Evolutionary conservation across 2,113 vertebrate genomes (phyloP).

Genomic region (Pardalotus punctatus): DNA sequence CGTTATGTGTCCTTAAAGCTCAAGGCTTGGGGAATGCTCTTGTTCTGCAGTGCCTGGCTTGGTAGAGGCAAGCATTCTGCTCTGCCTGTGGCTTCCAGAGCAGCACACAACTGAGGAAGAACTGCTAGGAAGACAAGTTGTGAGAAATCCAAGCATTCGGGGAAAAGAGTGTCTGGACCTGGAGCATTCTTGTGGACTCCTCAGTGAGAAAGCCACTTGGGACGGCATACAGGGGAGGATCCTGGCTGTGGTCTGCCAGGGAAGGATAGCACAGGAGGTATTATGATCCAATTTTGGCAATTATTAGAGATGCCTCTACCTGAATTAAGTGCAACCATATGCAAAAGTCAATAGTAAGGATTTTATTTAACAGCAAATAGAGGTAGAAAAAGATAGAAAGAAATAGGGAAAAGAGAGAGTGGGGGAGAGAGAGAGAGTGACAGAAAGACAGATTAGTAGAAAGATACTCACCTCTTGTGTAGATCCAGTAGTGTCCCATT

Average conservation of each 20-base stretch:
- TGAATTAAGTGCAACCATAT: background rate
- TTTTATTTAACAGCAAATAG: background rate
- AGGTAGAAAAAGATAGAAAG: background rate
- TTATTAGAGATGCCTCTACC: background rate
- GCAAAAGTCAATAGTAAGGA: background rate
- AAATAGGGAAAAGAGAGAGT: background rate
- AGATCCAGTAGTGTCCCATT: background rate
- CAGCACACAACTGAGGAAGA: background rate
- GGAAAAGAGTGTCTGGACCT: background rate
- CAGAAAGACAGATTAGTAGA: background rate
- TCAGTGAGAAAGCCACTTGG: background rate
- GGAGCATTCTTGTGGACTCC: background rate
- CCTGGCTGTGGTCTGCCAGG: background rate
- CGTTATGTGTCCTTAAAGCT: background rate
- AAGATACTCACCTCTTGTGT: background rate
- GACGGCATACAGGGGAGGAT: background rate
- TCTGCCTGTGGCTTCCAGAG: background rate
- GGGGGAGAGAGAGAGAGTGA: background rate
- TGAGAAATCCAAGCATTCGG: background rate
- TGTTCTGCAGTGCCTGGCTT: background rate
- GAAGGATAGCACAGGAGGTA: background rate
- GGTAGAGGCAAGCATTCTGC: background rate
- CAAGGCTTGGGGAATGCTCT: background rate
- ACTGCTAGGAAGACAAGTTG: background rate
- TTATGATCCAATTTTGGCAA: rapidly evolving